Evolutionary conservation across 2,113 vertebrate genomes (phyloP).

Genomic region (Grus americana): DNA sequence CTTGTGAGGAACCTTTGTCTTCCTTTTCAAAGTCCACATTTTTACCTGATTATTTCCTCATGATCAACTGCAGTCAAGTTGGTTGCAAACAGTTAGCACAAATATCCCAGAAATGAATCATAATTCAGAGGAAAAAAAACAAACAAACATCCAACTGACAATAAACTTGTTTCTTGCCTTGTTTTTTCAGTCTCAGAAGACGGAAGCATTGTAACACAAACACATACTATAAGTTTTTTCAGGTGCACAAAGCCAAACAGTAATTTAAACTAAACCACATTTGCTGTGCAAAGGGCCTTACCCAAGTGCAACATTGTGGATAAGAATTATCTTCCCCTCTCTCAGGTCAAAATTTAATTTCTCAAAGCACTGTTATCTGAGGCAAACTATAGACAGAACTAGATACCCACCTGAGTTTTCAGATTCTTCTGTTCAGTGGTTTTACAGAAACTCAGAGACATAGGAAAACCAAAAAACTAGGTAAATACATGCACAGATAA

Average conservation of each 20-base stretch:
- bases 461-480: neutral
- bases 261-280: neutral
- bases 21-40: neutral
- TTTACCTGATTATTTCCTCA: slow-evolving; percentile 45
- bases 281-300: neutral
- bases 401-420: neutral
- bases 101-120: slow-evolving; percentile 33
- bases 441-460: neutral
- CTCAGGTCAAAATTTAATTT: neutral
- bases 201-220: neutral
- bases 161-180: neutral
- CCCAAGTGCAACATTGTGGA: accelerated
- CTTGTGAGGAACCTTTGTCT: neutral
- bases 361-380: neutral
- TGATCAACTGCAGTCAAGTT: neutral
- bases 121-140: neutral
- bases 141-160: slow-evolving; percentile 3
- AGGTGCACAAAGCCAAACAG: neutral
- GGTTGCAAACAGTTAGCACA: neutral
- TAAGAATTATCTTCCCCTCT: neutral
- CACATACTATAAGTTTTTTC: neutral
- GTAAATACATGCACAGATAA: neutral
- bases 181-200: neutral
- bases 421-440: neutral
- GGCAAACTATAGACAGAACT: neutral